These are phyloP conservation scores for Cydia pomonella DNA, from an alignment of 1,140 invertebrate species.

Conservation along the genomic window DNA sequence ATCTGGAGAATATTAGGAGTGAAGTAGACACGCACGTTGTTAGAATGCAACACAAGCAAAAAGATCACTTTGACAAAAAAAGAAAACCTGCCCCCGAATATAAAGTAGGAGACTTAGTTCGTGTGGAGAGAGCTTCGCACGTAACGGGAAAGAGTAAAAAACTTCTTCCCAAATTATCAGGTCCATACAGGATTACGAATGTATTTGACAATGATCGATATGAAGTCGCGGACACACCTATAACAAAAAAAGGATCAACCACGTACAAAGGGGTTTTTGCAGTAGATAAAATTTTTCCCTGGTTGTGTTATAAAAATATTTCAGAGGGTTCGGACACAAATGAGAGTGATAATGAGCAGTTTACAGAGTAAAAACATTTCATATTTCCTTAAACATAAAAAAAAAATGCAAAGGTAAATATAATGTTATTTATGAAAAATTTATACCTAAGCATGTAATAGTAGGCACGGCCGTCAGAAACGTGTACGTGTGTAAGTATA, in stretches of 20 bases:
- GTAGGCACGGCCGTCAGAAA: too few relatives aligned
- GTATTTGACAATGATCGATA: slow-evolving; percentile 16
- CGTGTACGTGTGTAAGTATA: too few relatives aligned
- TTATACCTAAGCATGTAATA: too few relatives aligned
- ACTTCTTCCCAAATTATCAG: neutral
- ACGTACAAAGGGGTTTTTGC: slow-evolving; percentile 11
- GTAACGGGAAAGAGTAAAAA: neutral
- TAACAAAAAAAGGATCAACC: neutral
- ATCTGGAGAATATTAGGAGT: neutral
- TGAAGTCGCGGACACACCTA: neutral
- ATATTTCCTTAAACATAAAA: too few relatives aligned
- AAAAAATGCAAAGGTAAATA: too few relatives aligned
- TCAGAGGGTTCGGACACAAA: neutral
- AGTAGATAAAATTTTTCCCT: slow-evolving; percentile 9
- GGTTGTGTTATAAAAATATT: neutral
- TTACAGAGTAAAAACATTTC: neutral
- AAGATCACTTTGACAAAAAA: neutral
- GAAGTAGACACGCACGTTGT: neutral
- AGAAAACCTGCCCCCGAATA: neutral
- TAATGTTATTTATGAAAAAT: neutral
- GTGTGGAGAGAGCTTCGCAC: neutral
- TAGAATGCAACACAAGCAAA: neutral
- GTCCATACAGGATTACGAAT: neutral
- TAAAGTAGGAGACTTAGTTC: slow-evolving; percentile 6
- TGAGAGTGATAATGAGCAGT: slow-evolving; percentile 9